Conservation (phyloP, 1,140 invertebrate genomes). For the Physella acuta region DNA sequence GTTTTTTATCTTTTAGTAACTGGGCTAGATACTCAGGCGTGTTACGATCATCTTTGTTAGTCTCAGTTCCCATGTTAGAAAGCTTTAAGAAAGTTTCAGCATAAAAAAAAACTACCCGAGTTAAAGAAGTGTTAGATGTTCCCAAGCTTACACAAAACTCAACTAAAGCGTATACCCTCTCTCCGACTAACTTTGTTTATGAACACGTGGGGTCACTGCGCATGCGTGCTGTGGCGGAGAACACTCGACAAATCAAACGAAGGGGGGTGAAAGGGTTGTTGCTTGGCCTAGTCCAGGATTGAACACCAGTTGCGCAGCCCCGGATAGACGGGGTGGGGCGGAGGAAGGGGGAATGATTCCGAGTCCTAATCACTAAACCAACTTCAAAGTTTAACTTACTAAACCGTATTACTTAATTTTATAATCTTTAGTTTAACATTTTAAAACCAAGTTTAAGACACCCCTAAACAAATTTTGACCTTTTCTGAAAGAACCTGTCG, state of each 20-base stretch:
- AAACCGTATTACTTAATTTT: no score
- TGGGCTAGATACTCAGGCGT: constrained; percentile 96
- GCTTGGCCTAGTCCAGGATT: background rate
- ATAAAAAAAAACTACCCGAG: constrained; percentile 44
- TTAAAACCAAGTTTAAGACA: no score
- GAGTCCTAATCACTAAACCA: no score
- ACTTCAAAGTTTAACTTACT: no score
- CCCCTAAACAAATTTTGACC: no score
- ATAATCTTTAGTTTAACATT: no score
- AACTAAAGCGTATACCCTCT: constrained; percentile 34
- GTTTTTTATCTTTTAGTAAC: constrained; percentile 99
- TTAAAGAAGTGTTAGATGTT: constrained; percentile 48
- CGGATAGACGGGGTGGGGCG: no score
- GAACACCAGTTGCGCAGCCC: no score
- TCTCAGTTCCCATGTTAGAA: constrained; percentile 58
- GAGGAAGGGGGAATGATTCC: no score
- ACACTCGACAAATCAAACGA: constrained; percentile 27
- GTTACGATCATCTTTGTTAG: constrained; percentile 58
- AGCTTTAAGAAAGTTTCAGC: constrained; percentile 43
- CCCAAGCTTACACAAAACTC: constrained; percentile 49
- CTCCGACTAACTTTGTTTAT: constrained; percentile 54
- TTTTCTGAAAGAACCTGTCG: no score
- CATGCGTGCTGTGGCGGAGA: constrained; percentile 46
- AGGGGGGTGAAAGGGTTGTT: constrained; percentile 25
- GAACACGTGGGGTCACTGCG: constrained; percentile 56